phyloP scores from a whole-genome alignment of 2,113 vertebrate species.

The Tapirus terrestris region DNA sequence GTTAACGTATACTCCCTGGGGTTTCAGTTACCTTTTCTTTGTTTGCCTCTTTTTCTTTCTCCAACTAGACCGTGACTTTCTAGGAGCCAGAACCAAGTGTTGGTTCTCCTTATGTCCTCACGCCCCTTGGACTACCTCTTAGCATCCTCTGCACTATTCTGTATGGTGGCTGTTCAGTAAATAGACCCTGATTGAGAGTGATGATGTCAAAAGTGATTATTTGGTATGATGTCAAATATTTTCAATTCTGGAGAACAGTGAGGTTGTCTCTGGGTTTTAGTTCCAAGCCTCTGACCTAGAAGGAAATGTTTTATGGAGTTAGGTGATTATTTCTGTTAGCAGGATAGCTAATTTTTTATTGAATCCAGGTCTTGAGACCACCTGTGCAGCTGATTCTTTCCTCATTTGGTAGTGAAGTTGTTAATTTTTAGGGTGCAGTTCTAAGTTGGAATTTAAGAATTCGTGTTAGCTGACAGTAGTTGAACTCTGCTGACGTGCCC shows the following conservation, averaged over 20 bases:
- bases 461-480: neutral
- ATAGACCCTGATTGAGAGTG: neutral
- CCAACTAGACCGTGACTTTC: neutral
- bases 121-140: neutral
- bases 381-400: neutral
- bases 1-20: neutral
- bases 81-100: neutral
- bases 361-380: neutral
- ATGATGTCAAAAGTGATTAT: neutral
- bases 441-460: neutral
- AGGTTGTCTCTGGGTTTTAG: neutral
- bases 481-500: neutral
- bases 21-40: neutral
- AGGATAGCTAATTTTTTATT: neutral
- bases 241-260: neutral
- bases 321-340: neutral
- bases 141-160: neutral
- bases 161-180: neutral
- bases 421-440: neutral
- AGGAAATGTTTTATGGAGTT: neutral
- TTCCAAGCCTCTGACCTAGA: neutral
- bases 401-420: neutral
- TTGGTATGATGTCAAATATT: neutral
- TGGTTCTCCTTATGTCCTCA: neutral
- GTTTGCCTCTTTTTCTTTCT: neutral